These are phyloP conservation scores for Meloidogyne hapla DNA, from an alignment of 1,140 invertebrate genomes.

Conservation along the genomic window DNA sequence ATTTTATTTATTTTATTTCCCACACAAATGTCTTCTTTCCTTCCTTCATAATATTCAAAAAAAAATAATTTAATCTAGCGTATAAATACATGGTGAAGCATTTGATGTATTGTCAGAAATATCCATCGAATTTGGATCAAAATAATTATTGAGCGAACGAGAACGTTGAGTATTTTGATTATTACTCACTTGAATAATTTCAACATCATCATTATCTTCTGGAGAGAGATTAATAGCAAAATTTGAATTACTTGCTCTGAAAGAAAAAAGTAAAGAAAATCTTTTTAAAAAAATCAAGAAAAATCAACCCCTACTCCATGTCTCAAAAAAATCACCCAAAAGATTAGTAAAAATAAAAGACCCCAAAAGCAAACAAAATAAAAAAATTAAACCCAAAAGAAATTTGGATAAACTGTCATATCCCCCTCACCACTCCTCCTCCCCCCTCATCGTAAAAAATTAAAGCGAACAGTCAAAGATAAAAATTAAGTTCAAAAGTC, in stretches of 20 bases:
- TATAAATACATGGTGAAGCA: neutral
- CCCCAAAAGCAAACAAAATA: too few relatives aligned
- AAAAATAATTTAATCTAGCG: neutral
- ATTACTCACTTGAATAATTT: neutral
- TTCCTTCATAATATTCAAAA: neutral
- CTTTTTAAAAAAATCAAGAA: too few relatives aligned
- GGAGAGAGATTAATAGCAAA: neutral
- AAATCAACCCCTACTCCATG: too few relatives aligned
- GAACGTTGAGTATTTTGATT: neutral
- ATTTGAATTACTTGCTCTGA: neutral
- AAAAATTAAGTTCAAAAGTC: too few relatives aligned
- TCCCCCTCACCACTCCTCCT: too few relatives aligned
- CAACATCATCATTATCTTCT: neutral
- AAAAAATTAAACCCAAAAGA: too few relatives aligned
- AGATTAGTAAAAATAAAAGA: too few relatives aligned
- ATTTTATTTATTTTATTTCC: too few relatives aligned
- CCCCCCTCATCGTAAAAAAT: too few relatives aligned
- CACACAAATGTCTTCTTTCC: neutral
- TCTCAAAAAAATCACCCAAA: too few relatives aligned
- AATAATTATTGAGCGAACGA: neutral
- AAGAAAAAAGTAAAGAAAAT: neutral
- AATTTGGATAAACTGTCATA: too few relatives aligned
- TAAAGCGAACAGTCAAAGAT: too few relatives aligned
- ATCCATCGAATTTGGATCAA: neutral
- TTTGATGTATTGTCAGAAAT: neutral